phyloP scores from a whole-genome alignment of 2,888 invertebrate genomes.

The Conomelus anceps region DNA sequence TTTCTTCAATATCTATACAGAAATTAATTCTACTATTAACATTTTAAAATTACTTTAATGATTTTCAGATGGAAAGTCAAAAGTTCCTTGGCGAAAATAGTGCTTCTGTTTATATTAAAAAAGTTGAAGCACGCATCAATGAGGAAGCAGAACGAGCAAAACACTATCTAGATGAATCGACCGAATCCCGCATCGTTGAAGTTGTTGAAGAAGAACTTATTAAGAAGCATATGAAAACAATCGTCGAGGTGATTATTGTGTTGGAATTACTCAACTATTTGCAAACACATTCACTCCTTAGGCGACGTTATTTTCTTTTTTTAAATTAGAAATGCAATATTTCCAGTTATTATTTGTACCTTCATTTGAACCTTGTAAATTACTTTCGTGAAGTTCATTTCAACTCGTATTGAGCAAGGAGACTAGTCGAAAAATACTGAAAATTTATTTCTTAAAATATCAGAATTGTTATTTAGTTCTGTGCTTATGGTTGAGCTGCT shows the following conservation, averaged over 20 bases:
- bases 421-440: too few species aligned
- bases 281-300: too few species aligned
- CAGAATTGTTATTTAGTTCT: too few species aligned
- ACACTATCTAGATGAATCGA: constrained; percentile 95
- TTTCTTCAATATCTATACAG: too few species aligned
- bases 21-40: background rate
- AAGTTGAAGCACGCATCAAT: constrained; percentile 93
- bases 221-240: constrained; percentile 96
- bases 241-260: constrained; percentile 56
- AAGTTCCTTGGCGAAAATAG: constrained; percentile 97
- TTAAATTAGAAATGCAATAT: too few species aligned
- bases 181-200: constrained; percentile 90
- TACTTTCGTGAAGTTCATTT: too few species aligned
- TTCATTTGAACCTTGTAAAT: too few species aligned
- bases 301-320: too few species aligned
- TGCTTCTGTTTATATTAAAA: constrained; percentile 97
- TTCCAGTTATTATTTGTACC: background rate
- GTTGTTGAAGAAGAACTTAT: constrained; percentile 98
- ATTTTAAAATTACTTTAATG: constrained; percentile 5
- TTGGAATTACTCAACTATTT: too few species aligned
- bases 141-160: constrained; percentile 97
- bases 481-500: too few species aligned
- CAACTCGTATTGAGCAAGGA: too few species aligned
- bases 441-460: too few species aligned
- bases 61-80: constrained; percentile 81